A percentile compares a stretch with the other conserved stretches of the same genome.
Evolutionary conservation across 1,140 invertebrate genomes (phyloP).

Genomic region (Drosophila nikananu): DNA sequence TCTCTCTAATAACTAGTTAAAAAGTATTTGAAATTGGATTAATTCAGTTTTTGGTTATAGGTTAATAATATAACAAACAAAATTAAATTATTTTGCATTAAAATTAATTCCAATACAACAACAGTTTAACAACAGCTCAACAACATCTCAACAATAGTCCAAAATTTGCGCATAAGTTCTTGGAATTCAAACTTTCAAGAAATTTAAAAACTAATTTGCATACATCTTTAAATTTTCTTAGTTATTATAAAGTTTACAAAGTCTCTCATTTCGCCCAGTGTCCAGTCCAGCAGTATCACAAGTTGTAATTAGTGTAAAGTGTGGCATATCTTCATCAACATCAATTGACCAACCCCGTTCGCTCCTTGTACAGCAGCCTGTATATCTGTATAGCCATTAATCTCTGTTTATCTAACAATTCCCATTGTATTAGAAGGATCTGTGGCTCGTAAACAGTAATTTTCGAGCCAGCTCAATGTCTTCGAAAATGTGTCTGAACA

Average conservation of each 20-base stretch:
- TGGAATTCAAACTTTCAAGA: too few relatives aligned
- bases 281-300: background rate
- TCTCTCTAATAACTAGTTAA: background rate
- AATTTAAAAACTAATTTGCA: background rate
- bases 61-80: too few relatives aligned
- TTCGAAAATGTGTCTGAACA: constrained; percentile 7
- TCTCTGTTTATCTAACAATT: constrained; percentile 40
- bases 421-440: constrained; percentile 24
- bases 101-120: background rate
- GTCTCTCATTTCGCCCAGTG: constrained; percentile 17
- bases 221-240: background rate
- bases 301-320: constrained; percentile 57
- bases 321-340: constrained; percentile 20
- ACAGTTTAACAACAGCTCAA: background rate
- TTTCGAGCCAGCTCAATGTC: constrained; percentile 13
- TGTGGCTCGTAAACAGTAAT: constrained; percentile 17
- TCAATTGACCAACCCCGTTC: constrained; percentile 13
- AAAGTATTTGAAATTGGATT: background rate
- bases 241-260: background rate
- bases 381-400: constrained; percentile 41
- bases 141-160: background rate
- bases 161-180: background rate
- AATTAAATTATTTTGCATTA: background rate
- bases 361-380: constrained; percentile 17
- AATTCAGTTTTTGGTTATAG: background rate